Base-by-base conservation (phyloP, 2,797 vertebrate species). In the Acanthurus leucopareius region DNA sequence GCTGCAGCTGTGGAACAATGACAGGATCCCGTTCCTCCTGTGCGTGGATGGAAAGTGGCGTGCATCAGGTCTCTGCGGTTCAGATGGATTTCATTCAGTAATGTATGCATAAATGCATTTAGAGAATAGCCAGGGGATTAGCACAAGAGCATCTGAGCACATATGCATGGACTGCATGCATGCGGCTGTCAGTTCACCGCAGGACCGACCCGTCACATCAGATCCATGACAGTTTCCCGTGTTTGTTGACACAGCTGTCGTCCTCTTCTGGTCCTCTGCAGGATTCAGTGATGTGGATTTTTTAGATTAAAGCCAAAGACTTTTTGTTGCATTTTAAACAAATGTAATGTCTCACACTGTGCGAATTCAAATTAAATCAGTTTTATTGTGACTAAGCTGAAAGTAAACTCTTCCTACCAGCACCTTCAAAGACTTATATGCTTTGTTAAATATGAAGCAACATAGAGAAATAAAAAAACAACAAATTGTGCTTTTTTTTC, bases 71-170 rank as follows among this genome's bases (percentile, higher is more conserved):
- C 83, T 91, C 90, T 88, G 52, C 56, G 51, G 38, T 84, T 88
- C 82, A 82, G 68, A 82, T 83, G 80, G 79, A 75, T 89, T 89
- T 84, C 76, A 88, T 86, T 89, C 69, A 78, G 80, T 85, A 80
- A 85, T 89, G 86, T 88, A 89, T 87, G 66, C 57, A 66, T 78
- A 79, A 86, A 88, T 86, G 71, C 70, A 42, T 65, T 67, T 68
- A 44, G 72, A 82, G 69, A 88, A 86, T 77, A 75, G 67, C 32
- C 16, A 3, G 51, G 52, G 85, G 84, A 91, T 91, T 91, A 91
- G 72, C 68, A 75, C 22, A 74, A 82, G 84, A 73, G 59, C 79
- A 76, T 86, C 72, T 84, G 9, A 60, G 38, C 38, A 60, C 71
- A 66, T 52, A 47, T 56, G 40, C 20, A 51, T 3, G 57, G 16